Evolutionary conservation across 2,888 invertebrate genomes (phyloP).

Genomic region (Hirtodrosophila alboralis): DNA sequence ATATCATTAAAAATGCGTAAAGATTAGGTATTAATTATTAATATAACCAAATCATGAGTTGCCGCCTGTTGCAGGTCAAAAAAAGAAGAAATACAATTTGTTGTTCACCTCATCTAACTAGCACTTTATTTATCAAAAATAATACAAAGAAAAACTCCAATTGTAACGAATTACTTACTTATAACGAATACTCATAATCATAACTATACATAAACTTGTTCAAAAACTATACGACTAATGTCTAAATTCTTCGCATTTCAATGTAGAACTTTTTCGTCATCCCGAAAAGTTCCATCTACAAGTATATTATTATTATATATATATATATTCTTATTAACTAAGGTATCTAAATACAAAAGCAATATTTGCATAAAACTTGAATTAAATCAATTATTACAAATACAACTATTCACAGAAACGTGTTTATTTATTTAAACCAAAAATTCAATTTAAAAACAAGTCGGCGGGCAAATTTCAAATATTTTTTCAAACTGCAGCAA

Average conservation of each 20-base stretch:
- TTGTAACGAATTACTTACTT: constrained; percentile 53
- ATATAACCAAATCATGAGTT: constrained; percentile 19
- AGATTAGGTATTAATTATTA: constrained; percentile 16
- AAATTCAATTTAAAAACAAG: background rate
- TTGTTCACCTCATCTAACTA: constrained; percentile 28
- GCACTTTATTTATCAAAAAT: constrained; percentile 18
- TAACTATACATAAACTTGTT: constrained; percentile 36
- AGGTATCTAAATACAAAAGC: constrained; percentile 49
- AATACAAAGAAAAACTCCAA: too few species aligned
- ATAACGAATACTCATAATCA: constrained; percentile 56
- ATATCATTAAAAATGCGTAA: constrained; percentile 23
- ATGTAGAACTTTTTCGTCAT: constrained; percentile 24
- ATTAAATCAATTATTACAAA: constrained; percentile 46
- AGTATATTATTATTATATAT: constrained; percentile 26
- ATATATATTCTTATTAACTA: constrained; percentile 36
- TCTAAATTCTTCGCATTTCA: constrained; percentile 49
- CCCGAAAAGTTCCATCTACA: constrained; percentile 14
- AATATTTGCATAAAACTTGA: constrained; percentile 56
- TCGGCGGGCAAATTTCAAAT: too few species aligned
- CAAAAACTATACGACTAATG: constrained; percentile 33
- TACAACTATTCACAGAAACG: constrained; percentile 16
- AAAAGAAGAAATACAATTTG: constrained; percentile 26
- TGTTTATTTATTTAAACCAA: constrained; percentile 1
- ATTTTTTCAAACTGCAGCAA: too few species aligned
- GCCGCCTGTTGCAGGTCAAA: constrained; percentile 29